phyloP scores from a whole-genome alignment of 2,797 vertebrate species.

The Selene dorsalis region DNA sequence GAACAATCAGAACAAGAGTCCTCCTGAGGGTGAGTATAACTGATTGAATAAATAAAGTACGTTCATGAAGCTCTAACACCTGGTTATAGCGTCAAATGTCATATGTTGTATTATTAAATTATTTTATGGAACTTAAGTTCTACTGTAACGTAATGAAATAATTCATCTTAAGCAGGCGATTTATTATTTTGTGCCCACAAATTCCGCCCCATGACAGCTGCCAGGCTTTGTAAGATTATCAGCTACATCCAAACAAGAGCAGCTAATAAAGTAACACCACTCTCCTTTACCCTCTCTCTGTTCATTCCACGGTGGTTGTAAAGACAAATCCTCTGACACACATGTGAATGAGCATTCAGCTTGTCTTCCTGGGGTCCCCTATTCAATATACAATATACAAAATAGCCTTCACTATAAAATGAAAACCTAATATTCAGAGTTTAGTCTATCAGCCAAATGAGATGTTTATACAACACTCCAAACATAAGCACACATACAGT shows the following conservation, averaged over 20 bases:
- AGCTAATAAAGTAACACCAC: conserved; percentile 3
- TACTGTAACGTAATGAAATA: neutral
- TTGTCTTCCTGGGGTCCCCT: no score
- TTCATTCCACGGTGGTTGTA: conserved; percentile 27
- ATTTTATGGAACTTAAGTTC: neutral
- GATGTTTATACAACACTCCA: neutral
- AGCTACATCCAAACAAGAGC: neutral
- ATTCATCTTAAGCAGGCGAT: neutral
- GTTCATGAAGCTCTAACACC: neutral
- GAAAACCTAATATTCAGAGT: no score
- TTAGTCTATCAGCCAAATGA: no score
- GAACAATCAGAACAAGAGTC: conserved; percentile 99
- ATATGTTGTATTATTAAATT: neutral
- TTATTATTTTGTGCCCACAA: conserved; percentile 6
- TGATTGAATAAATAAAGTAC: neutral
- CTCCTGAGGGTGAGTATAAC: conserved; percentile 91
- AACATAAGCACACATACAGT: neutral
- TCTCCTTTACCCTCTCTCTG: neutral
- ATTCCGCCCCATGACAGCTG: neutral
- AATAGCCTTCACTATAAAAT: no score
- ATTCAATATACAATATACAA: no score
- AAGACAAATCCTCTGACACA: conserved; percentile 42
- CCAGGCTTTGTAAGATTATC: neutral
- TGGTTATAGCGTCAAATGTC: neutral
- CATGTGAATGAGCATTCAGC: no score